Evolutionary conservation across 2,113 vertebrate genomes (phyloP).

Genomic region (Synchiropus splendidus): DNA sequence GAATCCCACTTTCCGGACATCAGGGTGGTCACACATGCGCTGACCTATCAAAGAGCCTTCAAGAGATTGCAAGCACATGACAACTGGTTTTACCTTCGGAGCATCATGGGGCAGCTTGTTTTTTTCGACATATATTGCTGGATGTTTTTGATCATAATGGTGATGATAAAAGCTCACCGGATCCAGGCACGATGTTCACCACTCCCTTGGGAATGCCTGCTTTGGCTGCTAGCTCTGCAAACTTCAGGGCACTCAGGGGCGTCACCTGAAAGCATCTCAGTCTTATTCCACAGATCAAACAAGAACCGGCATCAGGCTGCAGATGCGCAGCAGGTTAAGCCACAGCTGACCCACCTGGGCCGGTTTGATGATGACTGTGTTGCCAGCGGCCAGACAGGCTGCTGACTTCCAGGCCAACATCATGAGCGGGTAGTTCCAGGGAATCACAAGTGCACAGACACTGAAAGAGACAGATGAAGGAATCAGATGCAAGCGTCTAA

Average conservation of each 20-base stretch:
- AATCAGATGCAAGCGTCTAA: neutral
- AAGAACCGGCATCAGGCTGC: neutral
- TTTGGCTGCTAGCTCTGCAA: conserved; percentile 73
- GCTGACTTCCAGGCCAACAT: conserved; percentile 84
- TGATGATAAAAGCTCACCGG: too few species aligned
- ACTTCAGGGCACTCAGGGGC: conserved; percentile 80
- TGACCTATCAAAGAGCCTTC: conserved; percentile 75
- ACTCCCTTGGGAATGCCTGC: conserved; percentile 79
- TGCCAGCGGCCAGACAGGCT: conserved; percentile 78
- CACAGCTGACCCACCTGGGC: conserved; percentile 66
- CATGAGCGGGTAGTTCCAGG: conserved; percentile 87
- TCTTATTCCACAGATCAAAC: neutral
- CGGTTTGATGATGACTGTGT: conserved; percentile 80
- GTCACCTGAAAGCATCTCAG: conserved; percentile 67
- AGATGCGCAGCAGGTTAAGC: neutral
- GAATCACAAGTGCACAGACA: conserved; percentile 81
- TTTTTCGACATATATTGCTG: too few species aligned
- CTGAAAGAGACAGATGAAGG: conserved; percentile 24
- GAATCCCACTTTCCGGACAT: conserved; percentile 82
- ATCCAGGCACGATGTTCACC: conserved; percentile 76
- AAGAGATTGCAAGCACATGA: too few species aligned
- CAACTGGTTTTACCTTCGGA: too few species aligned
- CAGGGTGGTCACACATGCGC: conserved; percentile 75
- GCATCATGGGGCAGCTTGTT: too few species aligned
- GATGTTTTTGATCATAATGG: too few species aligned